phyloP scores from a whole-genome alignment of 2,113 vertebrate genomes.

The Apus apus region DNA sequence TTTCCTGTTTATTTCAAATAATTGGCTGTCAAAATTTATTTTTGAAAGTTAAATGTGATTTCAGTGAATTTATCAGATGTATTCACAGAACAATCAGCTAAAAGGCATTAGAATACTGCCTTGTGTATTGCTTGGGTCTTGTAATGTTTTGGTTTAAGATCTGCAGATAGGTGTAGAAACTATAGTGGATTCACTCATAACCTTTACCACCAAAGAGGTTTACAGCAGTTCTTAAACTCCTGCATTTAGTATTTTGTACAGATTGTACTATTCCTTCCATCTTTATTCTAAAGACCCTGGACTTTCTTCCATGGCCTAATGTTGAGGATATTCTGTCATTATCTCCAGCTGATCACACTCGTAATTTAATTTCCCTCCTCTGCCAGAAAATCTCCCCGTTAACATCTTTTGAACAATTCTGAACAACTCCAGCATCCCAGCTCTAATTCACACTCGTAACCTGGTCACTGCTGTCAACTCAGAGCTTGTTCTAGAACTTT shows the following conservation, averaged over 20 bases:
- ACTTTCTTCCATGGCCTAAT: background rate
- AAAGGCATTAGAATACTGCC: background rate
- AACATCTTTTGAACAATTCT: background rate
- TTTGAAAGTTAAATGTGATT: background rate
- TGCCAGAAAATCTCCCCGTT: background rate
- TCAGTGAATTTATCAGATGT: background rate
- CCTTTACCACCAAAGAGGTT: background rate
- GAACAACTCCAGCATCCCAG: background rate
- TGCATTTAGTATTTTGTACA: background rate
- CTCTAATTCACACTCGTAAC: background rate
- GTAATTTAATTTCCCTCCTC: background rate
- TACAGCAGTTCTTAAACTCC: background rate
- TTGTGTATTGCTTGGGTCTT: background rate
- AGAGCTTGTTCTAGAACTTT: background rate
- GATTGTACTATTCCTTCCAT: background rate
- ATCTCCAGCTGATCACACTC: background rate
- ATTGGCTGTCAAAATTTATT: background rate
- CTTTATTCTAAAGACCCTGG: background rate
- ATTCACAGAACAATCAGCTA: background rate
- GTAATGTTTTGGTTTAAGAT: background rate
- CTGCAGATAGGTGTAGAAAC: background rate
- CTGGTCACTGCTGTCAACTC: background rate
- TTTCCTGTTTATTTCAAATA: background rate
- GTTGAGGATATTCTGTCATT: background rate
- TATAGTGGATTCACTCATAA: background rate